Evolutionary conservation across 2,888 invertebrate genomes (phyloP).

Genomic region (Lasioglossum figueresi): DNA sequence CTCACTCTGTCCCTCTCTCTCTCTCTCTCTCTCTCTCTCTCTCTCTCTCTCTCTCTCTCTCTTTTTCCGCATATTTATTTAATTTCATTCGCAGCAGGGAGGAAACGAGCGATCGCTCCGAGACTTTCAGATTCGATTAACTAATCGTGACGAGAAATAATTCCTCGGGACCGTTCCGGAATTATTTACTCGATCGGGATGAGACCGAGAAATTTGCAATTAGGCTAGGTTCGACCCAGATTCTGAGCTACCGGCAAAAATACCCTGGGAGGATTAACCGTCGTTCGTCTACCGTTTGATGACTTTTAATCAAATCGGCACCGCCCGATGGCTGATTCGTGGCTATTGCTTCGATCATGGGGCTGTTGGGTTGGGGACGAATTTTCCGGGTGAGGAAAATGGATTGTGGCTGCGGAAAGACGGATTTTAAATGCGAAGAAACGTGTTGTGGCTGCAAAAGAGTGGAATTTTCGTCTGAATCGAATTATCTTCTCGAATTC

Average conservation of each 20-base stretch:
- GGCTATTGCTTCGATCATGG: neutral
- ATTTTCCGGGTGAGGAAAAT: neutral
- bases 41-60: too few relatives aligned
- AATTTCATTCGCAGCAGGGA: slow-evolving; percentile 30
- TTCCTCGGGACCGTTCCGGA: neutral
- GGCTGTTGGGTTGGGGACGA: neutral
- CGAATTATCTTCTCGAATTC: neutral
- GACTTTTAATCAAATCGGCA: slow-evolving; percentile 1
- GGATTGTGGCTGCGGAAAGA: neutral
- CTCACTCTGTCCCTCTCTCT: neutral
- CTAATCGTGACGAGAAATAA: slow-evolving; percentile 17
- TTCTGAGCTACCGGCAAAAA: neutral
- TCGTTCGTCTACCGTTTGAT: neutral
- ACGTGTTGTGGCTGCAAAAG: too few relatives aligned
- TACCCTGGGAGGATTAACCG: neutral
- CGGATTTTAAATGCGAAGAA: too few relatives aligned
- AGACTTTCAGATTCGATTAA: slow-evolving; percentile 43
- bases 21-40: too few relatives aligned
- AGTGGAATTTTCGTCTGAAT: neutral
- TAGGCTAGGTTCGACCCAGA: neutral
- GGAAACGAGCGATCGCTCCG: slow-evolving; percentile 27
- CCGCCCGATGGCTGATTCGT: neutral
- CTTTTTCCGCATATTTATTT: slow-evolving; percentile 40
- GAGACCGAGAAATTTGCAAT: neutral
- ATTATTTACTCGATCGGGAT: slow-evolving; percentile 20